Evolutionary conservation across 2,797 vertebrate species (phyloP), one percentile per base, ranked within the genome.

Genomic region (Danio choprae): DNA sequence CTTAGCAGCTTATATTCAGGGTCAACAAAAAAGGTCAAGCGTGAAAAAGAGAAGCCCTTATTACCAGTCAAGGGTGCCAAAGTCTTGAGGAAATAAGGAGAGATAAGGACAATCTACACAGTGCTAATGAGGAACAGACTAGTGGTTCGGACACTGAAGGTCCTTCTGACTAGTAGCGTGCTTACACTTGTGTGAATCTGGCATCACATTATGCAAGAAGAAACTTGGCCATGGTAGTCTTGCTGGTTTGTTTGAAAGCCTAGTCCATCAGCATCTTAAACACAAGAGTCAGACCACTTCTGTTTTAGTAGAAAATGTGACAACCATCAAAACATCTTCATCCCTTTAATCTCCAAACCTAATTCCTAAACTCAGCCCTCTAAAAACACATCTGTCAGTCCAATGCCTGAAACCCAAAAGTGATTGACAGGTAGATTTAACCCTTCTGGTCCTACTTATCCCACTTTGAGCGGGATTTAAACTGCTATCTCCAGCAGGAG

Each of bases 81-180:
- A 53, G 51, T 48, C 73, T 83, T 83, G 43, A 79, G 65, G 72
- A 76, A 51, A 80, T 59, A 79, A 55, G 56, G 48, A 46, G 56
- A 64, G 81, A 73, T 79, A 74, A 80, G 82, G 68, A 64, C n/a
- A 67, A 76, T 40, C 44, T 56, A 62, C 74, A 59, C 36, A 43
- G 20, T 51, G 59, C 59, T 80, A 83, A 80, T 83, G 60, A 72
- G 78, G 60, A 80, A 22, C 82, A 83, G 78, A 71, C 44, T 48
- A 53, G 71, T 58, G 63, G 22, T 62, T 55, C 13, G 20, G 29
- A 56, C 71, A 67, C 29, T 22, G 20, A 65, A 72, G 67, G 60
- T 29, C 20, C 22, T 68, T 29, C 58, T 46, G 40, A 44, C 41
- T 38, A 38, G 80, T 18, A 15, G 5, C 15, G 40, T 0, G 16